Base-by-base conservation (phyloP, 2,113 vertebrate species). In the Tretioscincus oriximinensis region DNA sequence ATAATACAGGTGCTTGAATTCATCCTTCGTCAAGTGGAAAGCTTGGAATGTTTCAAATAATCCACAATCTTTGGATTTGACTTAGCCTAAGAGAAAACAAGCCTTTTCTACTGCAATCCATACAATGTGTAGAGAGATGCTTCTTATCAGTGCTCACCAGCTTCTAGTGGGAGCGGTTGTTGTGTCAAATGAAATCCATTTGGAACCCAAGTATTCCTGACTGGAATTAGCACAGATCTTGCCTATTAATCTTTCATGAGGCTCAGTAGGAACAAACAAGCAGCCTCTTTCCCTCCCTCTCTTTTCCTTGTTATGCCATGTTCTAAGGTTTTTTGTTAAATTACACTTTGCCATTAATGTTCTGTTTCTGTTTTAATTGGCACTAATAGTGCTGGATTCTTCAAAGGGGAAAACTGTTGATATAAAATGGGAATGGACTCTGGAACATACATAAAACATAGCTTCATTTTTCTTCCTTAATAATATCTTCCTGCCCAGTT, bases 81-180 rank as follows among this genome's bases (percentile, higher is more conserved):
- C 54, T 16, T 65, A 20, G 14, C 26, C 10, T 70, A 11, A 24
- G 58, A 26, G 58, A 18, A 58, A 58, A 58, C 29, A 31, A 63
- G 29, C 4, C 63, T 82, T 76, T 58, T 18, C 18, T 58, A 18
- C 18, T 58, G 14, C 65, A 69, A 29, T 70, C 80, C 66, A 49
- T 68, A 28, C 26, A 29, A n/a, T 24, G 8, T 58, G 49, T 60
- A 63, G 74, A 82, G 35, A 76, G 54, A 76, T 63, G 80, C 35
- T 70, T 58, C 72, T 82, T 82, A 82, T 82, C 80, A 82, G 73
- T 63, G 73, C 49, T 41, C 66, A 70, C 73, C 73, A 66, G 80
- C 80, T 76, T 41, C 68, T 29, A 76, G n/a, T 70, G 80, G 80
- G 80, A 63, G 66, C 66, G 21, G 54, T 35, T 1, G 66, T 49